Base-by-base conservation (phyloP, 2,888 invertebrate genomes). In the Eupithecia pulchellata region DNA sequence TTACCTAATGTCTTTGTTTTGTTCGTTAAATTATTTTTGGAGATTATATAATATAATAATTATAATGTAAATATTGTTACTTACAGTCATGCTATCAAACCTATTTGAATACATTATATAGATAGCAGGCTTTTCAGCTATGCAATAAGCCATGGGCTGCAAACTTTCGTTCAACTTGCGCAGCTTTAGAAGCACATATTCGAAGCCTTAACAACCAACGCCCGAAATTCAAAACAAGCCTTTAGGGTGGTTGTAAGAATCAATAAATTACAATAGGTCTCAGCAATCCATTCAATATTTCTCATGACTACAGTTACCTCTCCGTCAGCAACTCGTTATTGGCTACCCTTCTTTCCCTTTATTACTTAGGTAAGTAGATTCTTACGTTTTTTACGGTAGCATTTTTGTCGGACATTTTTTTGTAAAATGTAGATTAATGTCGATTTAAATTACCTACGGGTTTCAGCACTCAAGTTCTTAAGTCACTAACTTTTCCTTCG, bases 291-390 rank as follows among this genome's bases (percentile, higher is more conserved):
- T 61, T 61, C 61, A 55, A 27, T 65, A 65, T 34, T 66, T 66
- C 29, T 57, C n/a, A 58, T 36, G 65, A 36, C n/a, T 39, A 66
- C 57, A 39, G 71, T 67, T n/a, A 61, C 29, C 25, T 67, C 66
- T 69, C 42, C 29, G 71, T 71, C 71, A 69, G 67, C 70, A 62
- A 68, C 30, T 65, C 60, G 63, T 61, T 73, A 70, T 70, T 68
- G 64, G 62, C 65, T 70, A 73, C 73, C 69, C 67, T 69, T 68
- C 64, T 63, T 66, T 64, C 60, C 65, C 58, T 69, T 73, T 70
- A 73, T 73, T 73, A 68, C 73, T 63, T 58, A 72, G 66, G 66
- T 69, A 65, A 62, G 70, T 70, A 72, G 63, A 66, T 63, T 42
- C 58, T 71, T 68, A 63, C 47, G 36, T 60, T 71, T 64, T 57